Conservation (phyloP, 1,140 invertebrate species). For the Orchesella cincta region DNA sequence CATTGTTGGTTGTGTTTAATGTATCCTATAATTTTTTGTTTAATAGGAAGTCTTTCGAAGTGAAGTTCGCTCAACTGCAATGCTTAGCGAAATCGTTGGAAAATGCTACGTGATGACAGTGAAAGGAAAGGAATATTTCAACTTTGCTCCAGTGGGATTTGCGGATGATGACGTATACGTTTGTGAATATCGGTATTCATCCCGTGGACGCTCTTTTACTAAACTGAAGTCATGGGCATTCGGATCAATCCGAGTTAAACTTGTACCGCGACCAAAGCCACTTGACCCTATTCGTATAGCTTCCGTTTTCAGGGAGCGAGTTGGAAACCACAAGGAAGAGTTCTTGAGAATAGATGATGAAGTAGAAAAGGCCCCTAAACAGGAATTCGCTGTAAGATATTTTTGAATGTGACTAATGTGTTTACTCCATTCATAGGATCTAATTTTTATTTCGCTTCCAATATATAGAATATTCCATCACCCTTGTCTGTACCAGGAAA, state of each 20-base stretch:
- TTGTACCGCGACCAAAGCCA: slow-evolving; percentile 70
- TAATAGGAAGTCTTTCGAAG: slow-evolving; percentile 91
- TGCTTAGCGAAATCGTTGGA: slow-evolving; percentile 84
- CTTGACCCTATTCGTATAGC: slow-evolving; percentile 82
- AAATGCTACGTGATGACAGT: slow-evolving; percentile 92
- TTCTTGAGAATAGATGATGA: slow-evolving; percentile 77
- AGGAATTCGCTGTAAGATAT: slow-evolving; percentile 44
- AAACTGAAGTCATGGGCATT: slow-evolving; percentile 85
- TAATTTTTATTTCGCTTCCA: not conserved
- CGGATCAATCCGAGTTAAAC: slow-evolving; percentile 65
- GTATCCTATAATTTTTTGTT: slow-evolving; percentile 39
- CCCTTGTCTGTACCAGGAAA: slow-evolving; percentile 64
- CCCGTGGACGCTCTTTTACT: slow-evolving; percentile 82
- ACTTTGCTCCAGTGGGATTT: slow-evolving; percentile 81
- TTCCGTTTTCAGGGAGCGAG: slow-evolving; percentile 87
- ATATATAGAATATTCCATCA: slow-evolving; percentile 68
- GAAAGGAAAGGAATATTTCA: slow-evolving; percentile 83
- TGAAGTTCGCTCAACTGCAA: slow-evolving; percentile 78
- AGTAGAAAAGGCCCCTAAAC: slow-evolving; percentile 44
- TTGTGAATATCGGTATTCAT: slow-evolving; percentile 92
- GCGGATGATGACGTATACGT: slow-evolving; percentile 94
- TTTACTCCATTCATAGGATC: slow-evolving; percentile 29
- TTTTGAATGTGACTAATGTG: not conserved
- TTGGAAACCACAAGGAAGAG: slow-evolving; percentile 88
- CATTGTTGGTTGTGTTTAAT: slow-evolving; percentile 33